A percentile compares a stretch with the other conserved stretches of the same genome.
Evolutionary conservation across 2,888 invertebrate species (phyloP).

Genomic region (Galerucella nymphaeae): DNA sequence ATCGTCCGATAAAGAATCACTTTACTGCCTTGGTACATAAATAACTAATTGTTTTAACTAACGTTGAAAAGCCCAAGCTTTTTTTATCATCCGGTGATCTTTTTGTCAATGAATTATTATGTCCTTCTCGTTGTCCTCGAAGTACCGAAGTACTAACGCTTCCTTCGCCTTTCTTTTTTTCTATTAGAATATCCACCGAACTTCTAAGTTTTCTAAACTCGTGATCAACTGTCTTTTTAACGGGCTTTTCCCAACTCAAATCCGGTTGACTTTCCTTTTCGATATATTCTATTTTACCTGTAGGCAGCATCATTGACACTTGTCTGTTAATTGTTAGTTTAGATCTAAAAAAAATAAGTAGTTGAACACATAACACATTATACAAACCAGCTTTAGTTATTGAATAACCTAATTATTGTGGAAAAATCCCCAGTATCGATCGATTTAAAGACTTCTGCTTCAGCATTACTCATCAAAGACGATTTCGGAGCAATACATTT

Average conservation of each 20-base stretch:
- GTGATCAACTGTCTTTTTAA: neutral
- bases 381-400: too few relatives aligned
- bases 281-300: neutral
- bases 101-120: too few relatives aligned
- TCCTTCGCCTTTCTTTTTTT: neutral
- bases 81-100: too few relatives aligned
- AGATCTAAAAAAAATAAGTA: neutral
- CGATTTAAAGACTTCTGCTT: neutral
- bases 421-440: neutral
- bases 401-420: too few relatives aligned
- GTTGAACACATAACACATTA: too few relatives aligned
- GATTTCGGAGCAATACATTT: neutral
- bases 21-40: too few relatives aligned
- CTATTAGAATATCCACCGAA: neutral
- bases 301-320: neutral
- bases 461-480: neutral
- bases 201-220: neutral
- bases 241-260: neutral
- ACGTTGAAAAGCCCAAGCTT: neutral
- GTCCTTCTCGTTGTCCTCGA: neutral
- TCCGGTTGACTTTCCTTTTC: neutral
- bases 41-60: neutral
- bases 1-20: too few relatives aligned
- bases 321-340: neutral
- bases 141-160: neutral